Percentiles rank a stretch among this genome's conserved stretches.
Evolutionary conservation across 2,797 vertebrate genomes (phyloP).

Genomic region (Lagorchestes hirsutus): DNA sequence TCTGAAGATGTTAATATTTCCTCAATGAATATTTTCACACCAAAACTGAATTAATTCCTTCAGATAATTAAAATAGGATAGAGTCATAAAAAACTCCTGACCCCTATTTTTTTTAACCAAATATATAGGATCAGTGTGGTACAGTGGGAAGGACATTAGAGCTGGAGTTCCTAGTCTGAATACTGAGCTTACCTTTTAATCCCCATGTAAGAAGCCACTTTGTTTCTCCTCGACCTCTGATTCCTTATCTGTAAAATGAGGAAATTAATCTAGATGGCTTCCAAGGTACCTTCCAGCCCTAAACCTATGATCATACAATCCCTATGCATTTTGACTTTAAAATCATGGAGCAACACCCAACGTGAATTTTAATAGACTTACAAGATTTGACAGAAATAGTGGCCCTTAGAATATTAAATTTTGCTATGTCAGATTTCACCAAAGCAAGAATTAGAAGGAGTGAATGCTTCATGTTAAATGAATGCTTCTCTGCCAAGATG

Average conservation of each 20-base stretch:
- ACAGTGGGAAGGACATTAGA: not conserved
- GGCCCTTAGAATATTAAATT: not conserved
- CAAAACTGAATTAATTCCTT: not conserved
- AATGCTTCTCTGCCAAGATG: not conserved
- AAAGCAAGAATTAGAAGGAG: not conserved
- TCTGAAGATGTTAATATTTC: not conserved
- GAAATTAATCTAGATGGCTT: not conserved
- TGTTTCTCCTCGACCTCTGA: not conserved
- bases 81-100: not conserved
- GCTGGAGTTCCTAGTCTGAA: not conserved
- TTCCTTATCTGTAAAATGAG: not conserved
- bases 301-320: not conserved
- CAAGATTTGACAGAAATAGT: not conserved
- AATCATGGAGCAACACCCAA: not conserved
- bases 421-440: not conserved
- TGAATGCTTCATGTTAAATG: not conserved
- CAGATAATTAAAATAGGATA: not conserved
- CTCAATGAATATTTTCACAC: not conserved
- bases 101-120: not conserved
- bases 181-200: not conserved
- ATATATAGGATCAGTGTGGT: not conserved
- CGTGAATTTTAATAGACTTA: not conserved
- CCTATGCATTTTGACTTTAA: not conserved
- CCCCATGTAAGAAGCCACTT: not conserved
- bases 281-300: not conserved